Conservation (phyloP, 2,113 vertebrate species). For the Rhea pennata region DNA sequence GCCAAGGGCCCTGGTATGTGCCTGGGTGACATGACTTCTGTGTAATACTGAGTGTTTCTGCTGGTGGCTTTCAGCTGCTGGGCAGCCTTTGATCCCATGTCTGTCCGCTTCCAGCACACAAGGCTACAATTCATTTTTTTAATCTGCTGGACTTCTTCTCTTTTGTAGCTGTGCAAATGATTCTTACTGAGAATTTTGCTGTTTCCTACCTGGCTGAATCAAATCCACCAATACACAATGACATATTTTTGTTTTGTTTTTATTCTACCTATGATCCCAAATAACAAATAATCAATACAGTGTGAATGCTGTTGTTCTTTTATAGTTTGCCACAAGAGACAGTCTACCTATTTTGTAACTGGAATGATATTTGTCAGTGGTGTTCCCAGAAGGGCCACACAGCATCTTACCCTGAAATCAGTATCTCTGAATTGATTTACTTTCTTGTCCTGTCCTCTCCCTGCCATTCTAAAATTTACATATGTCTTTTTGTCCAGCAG, state of each 20-base stretch:
- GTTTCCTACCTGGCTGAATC: not conserved
- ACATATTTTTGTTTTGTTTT: not conserved
- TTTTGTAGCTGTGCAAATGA: rapidly evolving
- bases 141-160: rapidly evolving
- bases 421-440: not conserved
- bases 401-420: not conserved
- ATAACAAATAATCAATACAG: not conserved
- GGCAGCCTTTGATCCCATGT: not conserved
- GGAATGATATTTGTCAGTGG: not conserved
- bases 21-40: not conserved
- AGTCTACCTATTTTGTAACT: not conserved
- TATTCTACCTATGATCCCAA: not conserved
- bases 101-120: rapidly evolving
- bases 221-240: not conserved
- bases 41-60: not conserved
- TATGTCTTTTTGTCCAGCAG: not conserved
- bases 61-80: not conserved
- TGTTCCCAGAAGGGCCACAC: not conserved
- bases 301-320: not conserved
- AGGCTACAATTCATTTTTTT: rapidly evolving
- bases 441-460: not conserved
- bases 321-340: not conserved
- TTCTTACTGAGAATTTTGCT: not conserved
- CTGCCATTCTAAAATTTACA: not conserved
- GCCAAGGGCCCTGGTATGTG: rapidly evolving